A percentile compares a stretch with the other conserved stretches of the same genome.
Conservation (phyloP, 2,113 vertebrate genomes). For the Athene noctua region DNA sequence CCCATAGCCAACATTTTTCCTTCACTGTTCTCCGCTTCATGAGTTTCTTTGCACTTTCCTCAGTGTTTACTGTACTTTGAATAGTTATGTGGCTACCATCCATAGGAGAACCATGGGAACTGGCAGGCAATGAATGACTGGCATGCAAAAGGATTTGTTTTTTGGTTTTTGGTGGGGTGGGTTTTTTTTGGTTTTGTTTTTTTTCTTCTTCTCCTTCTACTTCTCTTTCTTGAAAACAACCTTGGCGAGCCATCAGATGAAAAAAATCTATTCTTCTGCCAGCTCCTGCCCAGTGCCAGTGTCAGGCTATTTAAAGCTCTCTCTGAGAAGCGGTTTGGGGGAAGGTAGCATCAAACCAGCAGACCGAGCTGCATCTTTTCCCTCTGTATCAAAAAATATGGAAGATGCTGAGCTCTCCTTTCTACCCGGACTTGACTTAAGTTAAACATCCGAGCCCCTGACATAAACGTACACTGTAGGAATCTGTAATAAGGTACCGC, state of each 20-base stretch:
- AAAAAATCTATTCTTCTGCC: slow-evolving; percentile 41
- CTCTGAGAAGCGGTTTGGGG: neutral
- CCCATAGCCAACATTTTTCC: neutral
- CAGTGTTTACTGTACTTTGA: slow-evolving; percentile 46
- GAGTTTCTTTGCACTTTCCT: slow-evolving; percentile 35
- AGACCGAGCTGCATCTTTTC: neutral
- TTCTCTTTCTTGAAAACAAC: slow-evolving; percentile 50
- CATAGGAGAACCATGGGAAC: slow-evolving; percentile 56
- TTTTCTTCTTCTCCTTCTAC: neutral
- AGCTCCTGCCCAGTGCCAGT: slow-evolving; percentile 50
- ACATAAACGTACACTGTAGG: neutral
- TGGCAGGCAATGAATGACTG: slow-evolving; percentile 47
- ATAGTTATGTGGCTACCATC: slow-evolving; percentile 48
- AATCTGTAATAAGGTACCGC: slow-evolving; percentile 40
- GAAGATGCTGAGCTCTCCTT: neutral
- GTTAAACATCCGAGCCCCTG: slow-evolving; percentile 8
- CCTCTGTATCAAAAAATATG: neutral
- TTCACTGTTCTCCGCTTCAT: neutral
- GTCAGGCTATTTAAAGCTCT: slow-evolving; percentile 53
- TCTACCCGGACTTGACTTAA: neutral
- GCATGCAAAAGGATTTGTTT: neutral
- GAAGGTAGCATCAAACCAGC: slow-evolving; percentile 7
- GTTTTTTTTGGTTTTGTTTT: neutral
- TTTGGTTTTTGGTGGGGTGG: neutral
- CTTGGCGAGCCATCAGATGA: slow-evolving; percentile 53